A percentile compares a stretch with the other conserved stretches of the same genome.
Conservation (phyloP, 2,888 invertebrate genomes). For the Diarsia mendica region DNA sequence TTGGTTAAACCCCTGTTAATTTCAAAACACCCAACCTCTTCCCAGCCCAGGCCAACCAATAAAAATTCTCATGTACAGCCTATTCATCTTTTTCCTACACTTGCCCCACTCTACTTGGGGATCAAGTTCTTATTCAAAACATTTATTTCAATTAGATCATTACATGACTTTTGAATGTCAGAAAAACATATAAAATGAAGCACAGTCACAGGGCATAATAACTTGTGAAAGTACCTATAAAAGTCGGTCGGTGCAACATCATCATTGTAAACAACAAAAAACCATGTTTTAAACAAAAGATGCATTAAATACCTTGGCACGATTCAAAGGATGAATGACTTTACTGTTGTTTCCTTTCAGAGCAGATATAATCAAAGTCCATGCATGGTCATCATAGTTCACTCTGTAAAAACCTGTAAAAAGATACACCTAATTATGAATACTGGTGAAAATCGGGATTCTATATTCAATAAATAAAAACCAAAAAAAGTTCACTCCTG, state of each 20-base stretch:
- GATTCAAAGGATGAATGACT: slow-evolving; percentile 91
- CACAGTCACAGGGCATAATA: too few relatives aligned
- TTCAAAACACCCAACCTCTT: neutral
- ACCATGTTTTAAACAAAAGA: neutral
- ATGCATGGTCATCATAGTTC: slow-evolving; percentile 91
- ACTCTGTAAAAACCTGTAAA: slow-evolving; percentile 91
- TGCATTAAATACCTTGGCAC: slow-evolving; percentile 91
- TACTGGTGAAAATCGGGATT: neutral
- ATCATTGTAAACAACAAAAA: neutral
- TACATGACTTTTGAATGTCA: too few relatives aligned
- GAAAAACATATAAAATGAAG: too few relatives aligned
- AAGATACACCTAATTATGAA: neutral
- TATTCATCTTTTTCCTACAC: neutral
- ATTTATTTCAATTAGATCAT: too few relatives aligned
- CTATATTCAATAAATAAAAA: too few relatives aligned
- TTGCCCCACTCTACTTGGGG: neutral
- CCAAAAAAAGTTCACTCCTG: too few relatives aligned
- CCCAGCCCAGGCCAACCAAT: neutral
- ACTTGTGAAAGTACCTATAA: too few relatives aligned
- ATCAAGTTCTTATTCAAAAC: too few relatives aligned
- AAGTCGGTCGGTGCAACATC: neutral
- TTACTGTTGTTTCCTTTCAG: slow-evolving; percentile 82
- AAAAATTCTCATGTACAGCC: neutral
- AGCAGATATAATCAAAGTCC: slow-evolving; percentile 86
- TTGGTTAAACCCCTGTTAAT: neutral